Base-by-base conservation (phyloP, 2,888 invertebrate genomes). In the Cheilosia scutellata region DNA sequence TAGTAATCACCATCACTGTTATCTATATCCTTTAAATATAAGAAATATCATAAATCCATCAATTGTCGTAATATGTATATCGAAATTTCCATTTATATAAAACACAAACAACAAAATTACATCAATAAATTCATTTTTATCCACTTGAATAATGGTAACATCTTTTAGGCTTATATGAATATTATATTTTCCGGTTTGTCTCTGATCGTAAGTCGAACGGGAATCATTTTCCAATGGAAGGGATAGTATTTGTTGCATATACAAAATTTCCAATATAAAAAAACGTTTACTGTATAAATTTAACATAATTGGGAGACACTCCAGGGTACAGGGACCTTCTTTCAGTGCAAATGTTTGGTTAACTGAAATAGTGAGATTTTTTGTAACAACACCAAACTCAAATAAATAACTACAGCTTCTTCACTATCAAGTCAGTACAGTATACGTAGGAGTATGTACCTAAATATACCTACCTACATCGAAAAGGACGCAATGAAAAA, bases 131-230 rank as follows among this genome's bases (percentile, higher is more conserved):
- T 90, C 90, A 87, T 91, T 92, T 65, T 89, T 89, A 82, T 90
- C 91, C 88, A 92, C 89, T 89, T 92, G 96, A 89, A 96, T 94
- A 89, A 97, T 94, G 89, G 96, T 94, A 87, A 97, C 93, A 92
- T 96, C 95, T 92, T 96, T 96, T 87, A 97, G 93, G 91, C 95
- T 95, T 87, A 97, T 93, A 90, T 96, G 96, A 88, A 97, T 95
- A 92, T 97, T 97, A 88, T 95, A 94, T 88, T 96, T 95, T 25
- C 97, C 97, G 4, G 94, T 95, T 93, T 97, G 97, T 55, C 95
- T 94, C 91, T 97, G 96, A 91, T 97, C 96, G 91, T 90, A 91
- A 44, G 90, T 51, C 58, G 89, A 27, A 5, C 25, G 51, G 0
- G 63, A 49, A 0, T 65, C 63, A 65, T 68, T 75, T 25, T 31